phyloP scores from a whole-genome alignment of 2,797 vertebrate genomes.

The Philypnodon macrostomus region DNA sequence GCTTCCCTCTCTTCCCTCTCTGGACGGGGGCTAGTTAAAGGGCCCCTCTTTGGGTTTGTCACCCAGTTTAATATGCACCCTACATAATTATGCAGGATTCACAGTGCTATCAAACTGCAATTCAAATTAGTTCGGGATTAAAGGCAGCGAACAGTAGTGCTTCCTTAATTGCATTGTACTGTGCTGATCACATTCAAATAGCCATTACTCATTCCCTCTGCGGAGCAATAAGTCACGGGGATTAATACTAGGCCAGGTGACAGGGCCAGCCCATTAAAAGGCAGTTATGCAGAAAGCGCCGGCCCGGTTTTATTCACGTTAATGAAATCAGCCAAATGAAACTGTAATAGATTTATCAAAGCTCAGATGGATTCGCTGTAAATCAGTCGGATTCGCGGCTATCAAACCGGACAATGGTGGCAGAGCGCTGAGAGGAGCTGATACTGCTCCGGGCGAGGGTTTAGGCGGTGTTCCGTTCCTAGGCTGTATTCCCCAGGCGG shows the following conservation, averaged over 20 bases:
- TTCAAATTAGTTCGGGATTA: slow-evolving; percentile 99
- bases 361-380: slow-evolving; percentile 99
- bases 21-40: slow-evolving; percentile 95
- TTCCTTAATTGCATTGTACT: slow-evolving; percentile 99
- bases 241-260: slow-evolving; percentile 99
- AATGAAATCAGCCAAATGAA: slow-evolving; percentile 99
- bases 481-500: slow-evolving; percentile 87
- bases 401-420: slow-evolving; percentile 99
- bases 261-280: slow-evolving; percentile 99
- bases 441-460: slow-evolving; percentile 92
- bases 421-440: slow-evolving; percentile 95
- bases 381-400: slow-evolving; percentile 99
- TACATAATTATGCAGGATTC: slow-evolving; percentile 99
- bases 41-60: slow-evolving; percentile 94
- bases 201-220: slow-evolving; percentile 99
- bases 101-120: slow-evolving; percentile 99
- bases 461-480: slow-evolving; percentile 84
- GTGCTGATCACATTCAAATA: slow-evolving; percentile 99
- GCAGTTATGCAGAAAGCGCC: slow-evolving; percentile 99
- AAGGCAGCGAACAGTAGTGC: slow-evolving; percentile 99
- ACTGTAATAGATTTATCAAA: slow-evolving; percentile 99
- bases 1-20: too few relatives aligned
- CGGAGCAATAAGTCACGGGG: slow-evolving; percentile 99
- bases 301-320: slow-evolving; percentile 99
- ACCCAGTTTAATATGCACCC: slow-evolving; percentile 99